Evolutionary conservation across 2,888 invertebrate species (phyloP).

Genomic region (Dysmachus trigonus): DNA sequence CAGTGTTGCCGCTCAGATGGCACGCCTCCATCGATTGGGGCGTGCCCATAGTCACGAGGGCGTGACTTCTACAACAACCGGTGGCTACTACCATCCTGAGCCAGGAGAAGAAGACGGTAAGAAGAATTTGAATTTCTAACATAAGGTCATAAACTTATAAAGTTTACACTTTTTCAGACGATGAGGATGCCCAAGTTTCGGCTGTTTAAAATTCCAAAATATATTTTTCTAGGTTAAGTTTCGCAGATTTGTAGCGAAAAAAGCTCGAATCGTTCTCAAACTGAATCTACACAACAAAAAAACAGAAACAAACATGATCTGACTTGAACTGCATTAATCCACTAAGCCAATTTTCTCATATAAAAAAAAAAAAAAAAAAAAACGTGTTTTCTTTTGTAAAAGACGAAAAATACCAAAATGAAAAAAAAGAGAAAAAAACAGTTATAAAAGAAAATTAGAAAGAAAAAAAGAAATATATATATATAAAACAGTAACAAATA

Average conservation of each 20-base stretch:
- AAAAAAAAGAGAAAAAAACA: too few relatives aligned
- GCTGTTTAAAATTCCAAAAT: conserved; percentile 52
- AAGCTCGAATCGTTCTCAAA: too few relatives aligned
- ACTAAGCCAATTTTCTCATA: neutral
- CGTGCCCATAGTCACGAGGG: conserved; percentile 89
- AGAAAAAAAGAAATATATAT: neutral
- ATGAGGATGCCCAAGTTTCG: conserved; percentile 54
- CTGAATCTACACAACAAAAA: too few relatives aligned
- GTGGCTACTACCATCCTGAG: conserved; percentile 49
- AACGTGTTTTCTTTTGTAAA: too few relatives aligned
- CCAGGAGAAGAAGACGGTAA: conserved; percentile 52
- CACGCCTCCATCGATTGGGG: conserved; percentile 81
- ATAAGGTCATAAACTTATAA: too few relatives aligned
- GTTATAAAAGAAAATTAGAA: neutral
- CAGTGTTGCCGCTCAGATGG: conserved; percentile 87
- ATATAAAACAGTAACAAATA: neutral
- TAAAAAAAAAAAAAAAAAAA: too few relatives aligned
- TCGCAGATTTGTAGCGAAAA: neutral
- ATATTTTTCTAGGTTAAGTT: conserved; percentile 39
- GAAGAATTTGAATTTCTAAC: too few relatives aligned
- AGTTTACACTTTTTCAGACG: conserved; percentile 50
- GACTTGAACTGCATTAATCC: too few relatives aligned
- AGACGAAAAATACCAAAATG: too few relatives aligned
- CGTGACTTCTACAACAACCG: conserved; percentile 67
- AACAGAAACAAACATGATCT: too few relatives aligned